phyloP scores from a whole-genome alignment of 2,888 invertebrate genomes.

The Drosophila hamatofila region DNA sequence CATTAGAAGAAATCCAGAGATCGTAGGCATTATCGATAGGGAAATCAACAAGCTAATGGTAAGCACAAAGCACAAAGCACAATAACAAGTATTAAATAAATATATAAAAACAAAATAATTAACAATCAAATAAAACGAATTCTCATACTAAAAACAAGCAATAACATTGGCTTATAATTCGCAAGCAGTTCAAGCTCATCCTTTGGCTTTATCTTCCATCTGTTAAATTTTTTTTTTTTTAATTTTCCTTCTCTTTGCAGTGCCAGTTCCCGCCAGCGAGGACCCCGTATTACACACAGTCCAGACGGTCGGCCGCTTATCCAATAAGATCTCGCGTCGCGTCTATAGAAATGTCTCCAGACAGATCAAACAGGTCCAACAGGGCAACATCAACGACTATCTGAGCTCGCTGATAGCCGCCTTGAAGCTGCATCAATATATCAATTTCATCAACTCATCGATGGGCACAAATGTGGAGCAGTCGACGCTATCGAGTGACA shows the following conservation, averaged over 20 bases:
- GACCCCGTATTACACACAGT: conserved; percentile 90
- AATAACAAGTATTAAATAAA: background rate
- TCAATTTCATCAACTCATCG: conserved; percentile 85
- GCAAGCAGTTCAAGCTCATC: background rate
- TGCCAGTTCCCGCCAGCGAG: conserved; percentile 87
- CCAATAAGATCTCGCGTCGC: conserved; percentile 90
- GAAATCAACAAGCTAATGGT: conserved; percentile 83
- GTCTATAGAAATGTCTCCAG: conserved; percentile 89
- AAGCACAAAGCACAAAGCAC: conserved; percentile 55
- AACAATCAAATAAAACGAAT: background rate
- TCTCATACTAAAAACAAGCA: background rate
- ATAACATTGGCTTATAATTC: background rate
- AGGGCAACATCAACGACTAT: conserved; percentile 86
- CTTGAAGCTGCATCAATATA: conserved; percentile 86
- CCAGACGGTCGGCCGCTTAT: conserved; percentile 90
- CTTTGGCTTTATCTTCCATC: background rate
- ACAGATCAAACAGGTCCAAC: conserved; percentile 87
- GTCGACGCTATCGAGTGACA: conserved; percentile 64
- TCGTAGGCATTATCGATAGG: conserved; percentile 83
- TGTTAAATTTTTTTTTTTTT: background rate
- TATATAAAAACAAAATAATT: too few species aligned
- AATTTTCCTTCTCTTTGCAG: conserved; percentile 84
- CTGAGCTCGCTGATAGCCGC: conserved; percentile 86
- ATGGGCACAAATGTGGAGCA: conserved; percentile 84
- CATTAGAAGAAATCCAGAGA: conserved; percentile 84